Base-by-base conservation (phyloP, 1,140 invertebrate genomes). In the Drosophila ironensis region DNA sequence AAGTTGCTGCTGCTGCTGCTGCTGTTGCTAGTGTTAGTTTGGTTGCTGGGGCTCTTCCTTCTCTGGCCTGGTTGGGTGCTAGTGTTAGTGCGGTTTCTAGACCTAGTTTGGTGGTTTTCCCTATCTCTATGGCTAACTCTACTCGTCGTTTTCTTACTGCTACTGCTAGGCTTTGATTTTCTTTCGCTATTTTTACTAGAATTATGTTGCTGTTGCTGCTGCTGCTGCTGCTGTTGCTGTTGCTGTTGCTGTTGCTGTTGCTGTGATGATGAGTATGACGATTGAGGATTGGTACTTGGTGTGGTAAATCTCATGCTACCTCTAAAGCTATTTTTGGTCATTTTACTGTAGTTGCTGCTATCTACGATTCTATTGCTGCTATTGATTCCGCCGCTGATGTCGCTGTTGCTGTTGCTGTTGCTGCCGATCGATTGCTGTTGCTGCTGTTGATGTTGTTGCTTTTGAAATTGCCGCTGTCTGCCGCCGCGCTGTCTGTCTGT, bases 311-410 rank as follows among this genome's bases (percentile, higher is more conserved):
- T 88, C 75, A 87, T 71, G 51, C 72, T 73, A 56, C 88, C 88
- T 88, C 88, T 89, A 88, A 84, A 89, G 78, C 80, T 89, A 89
- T 88, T 89, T 89, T 89, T 89, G 84, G 88, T 88, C 68, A 87
- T 82, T 84, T 86, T 73, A 74, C 51, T 84, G 73, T 84, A 84
- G 64, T 73, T 80, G 64, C 68, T 72, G 73, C 68, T 69, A 77
- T 77, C 72, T 81, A 77, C 37, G 68, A 84, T 81, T 45, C 46
- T 59, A 47, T 81, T 78, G 38, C 20, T 66, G 41, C 38, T 73
- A 40, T 45, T 52, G 35, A 24, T 60, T 38, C 44, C 60, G 27
- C 63, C 52, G 27, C 40, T 71, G 30, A 51, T 57, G 61, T 35
- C 57, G 40, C 59, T 75, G 14, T 40, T 57, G 56, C 28, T 61